These are phyloP conservation scores for Drosophila sechellia DNA, from an alignment of 1,140 invertebrate species.

Conservation along the genomic window DNA sequence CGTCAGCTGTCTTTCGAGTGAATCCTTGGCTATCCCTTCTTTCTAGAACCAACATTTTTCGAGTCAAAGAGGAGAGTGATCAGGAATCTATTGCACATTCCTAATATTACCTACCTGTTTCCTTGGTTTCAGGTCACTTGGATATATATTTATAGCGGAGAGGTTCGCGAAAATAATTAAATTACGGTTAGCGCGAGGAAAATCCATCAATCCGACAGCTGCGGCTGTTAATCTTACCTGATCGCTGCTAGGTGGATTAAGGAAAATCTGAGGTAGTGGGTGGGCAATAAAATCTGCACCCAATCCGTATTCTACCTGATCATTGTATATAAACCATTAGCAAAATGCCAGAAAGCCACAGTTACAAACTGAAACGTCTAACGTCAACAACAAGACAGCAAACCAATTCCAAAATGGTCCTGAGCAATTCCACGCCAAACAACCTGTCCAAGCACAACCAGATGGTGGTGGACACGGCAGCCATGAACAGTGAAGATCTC, in stretches of 20 bases:
- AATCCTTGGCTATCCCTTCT: no score
- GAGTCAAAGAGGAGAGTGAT: no score
- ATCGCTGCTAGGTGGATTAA: background rate
- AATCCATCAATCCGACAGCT: background rate
- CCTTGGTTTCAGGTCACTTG: background rate
- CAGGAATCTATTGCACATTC: no score
- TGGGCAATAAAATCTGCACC: background rate
- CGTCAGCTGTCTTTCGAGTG: no score
- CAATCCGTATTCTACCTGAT: slow-evolving; percentile 14
- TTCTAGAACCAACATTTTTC: no score
- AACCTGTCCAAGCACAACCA: slow-evolving; percentile 52
- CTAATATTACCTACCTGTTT: background rate
- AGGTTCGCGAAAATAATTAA: background rate
- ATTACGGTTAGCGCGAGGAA: background rate
- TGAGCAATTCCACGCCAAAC: slow-evolving; percentile 68
- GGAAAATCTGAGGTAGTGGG: background rate
- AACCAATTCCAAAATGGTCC: slow-evolving; percentile 53
- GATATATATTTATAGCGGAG: background rate
- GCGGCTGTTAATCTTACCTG: background rate
- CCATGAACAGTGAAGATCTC: slow-evolving; percentile 65
- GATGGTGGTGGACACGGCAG: slow-evolving; percentile 62
- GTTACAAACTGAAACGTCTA: slow-evolving; percentile 71
- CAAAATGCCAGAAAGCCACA: slow-evolving; percentile 14
- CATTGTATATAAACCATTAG: slow-evolving; percentile 24
- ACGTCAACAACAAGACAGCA: slow-evolving; percentile 58